phyloP scores from a whole-genome alignment of 2,113 vertebrate genomes.

The Tauraco erythrolophus region DNA sequence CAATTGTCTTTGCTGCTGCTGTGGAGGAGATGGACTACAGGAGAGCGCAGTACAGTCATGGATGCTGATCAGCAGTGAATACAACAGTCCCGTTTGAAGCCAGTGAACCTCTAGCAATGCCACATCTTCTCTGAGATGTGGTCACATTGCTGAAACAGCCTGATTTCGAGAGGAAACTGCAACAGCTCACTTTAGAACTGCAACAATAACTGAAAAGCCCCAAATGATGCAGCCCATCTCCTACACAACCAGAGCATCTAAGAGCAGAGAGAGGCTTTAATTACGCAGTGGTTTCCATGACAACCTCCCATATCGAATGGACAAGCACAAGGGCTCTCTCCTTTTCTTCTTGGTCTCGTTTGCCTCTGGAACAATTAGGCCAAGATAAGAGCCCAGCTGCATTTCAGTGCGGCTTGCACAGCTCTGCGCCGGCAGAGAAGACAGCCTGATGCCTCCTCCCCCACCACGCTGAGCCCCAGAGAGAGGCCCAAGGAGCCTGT shows the following conservation, averaged over 20 bases:
- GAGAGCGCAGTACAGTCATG: not conserved
- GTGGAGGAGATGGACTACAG: not conserved
- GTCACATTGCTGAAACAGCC: not conserved
- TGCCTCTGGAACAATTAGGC: not conserved
- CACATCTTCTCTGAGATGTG: accelerated
- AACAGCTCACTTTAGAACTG: not conserved
- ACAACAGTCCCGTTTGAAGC: not conserved
- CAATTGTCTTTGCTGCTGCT: not conserved
- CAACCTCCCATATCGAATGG: conserved; percentile 13
- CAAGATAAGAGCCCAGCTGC: not conserved
- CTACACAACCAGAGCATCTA: not conserved
- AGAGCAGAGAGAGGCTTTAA: not conserved
- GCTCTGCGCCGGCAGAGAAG: not conserved
- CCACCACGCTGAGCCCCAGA: not conserved
- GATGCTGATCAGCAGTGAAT: not conserved
- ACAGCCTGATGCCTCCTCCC: not conserved
- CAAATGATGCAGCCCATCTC: not conserved
- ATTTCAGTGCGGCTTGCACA: not conserved
- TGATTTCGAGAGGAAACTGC: not conserved
- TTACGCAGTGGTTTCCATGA: not conserved
- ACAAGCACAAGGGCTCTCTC: not conserved
- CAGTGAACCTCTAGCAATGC: not conserved
- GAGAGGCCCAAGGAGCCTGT: not conserved
- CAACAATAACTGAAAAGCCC: not conserved
- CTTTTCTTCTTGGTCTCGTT: not conserved